phyloP scores from a whole-genome alignment of 2,888 invertebrate genomes.

The Chouioia cunea region DNA sequence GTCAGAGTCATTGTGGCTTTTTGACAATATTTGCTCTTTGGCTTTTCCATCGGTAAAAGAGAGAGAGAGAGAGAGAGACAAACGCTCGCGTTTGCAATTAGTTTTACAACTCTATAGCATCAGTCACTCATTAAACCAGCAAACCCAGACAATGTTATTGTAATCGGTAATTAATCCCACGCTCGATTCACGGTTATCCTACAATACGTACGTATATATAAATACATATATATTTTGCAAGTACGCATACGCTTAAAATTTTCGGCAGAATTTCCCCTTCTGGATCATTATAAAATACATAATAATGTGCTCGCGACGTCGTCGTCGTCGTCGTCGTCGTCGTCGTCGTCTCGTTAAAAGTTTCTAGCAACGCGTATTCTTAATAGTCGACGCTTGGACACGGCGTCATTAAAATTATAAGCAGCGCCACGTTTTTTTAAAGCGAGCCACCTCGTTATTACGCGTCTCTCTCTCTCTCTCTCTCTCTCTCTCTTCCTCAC shows the following conservation, averaged over 20 bases:
- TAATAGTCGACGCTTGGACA: constrained; percentile 69
- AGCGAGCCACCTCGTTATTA: constrained; percentile 38
- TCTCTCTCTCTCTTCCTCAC: constrained; percentile 22
- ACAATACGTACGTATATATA: no score
- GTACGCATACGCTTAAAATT: constrained; percentile 16
- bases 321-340: constrained; percentile 47
- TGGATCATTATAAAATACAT: constrained; percentile 67
- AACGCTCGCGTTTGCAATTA: no score
- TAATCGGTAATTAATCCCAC: background rate
- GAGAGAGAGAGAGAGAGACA: constrained; percentile 22
- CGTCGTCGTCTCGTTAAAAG: constrained; percentile 67
- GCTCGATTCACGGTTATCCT: no score
- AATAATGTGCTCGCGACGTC: constrained; percentile 52
- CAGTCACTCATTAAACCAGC: no score
- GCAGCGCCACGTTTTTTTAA: constrained; percentile 47
- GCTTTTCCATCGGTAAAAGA: background rate
- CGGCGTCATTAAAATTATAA: constrained; percentile 69
- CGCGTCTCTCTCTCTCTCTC: constrained; percentile 49
- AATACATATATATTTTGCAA: no score
- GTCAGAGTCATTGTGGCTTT: no score
- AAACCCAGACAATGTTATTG: no score
- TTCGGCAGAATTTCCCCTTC: constrained; percentile 51
- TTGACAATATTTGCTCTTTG: no score
- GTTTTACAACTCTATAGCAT: constrained; percentile 40
- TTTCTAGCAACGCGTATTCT: constrained; percentile 69